Evolutionary conservation across 1,140 invertebrate genomes (phyloP).

Genomic region (Orius laevigatus): DNA sequence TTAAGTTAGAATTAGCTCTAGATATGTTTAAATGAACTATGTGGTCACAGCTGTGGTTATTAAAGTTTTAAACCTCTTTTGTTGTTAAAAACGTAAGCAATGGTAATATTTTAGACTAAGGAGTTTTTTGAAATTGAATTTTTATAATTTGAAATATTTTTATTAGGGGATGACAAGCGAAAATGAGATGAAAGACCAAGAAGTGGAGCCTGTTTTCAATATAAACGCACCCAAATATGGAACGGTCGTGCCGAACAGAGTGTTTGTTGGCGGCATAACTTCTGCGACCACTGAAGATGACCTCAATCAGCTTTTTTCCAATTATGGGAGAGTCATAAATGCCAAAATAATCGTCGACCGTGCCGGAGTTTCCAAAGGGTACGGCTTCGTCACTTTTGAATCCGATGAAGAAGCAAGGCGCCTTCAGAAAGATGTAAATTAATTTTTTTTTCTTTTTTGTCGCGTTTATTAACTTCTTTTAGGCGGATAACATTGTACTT

Average conservation of each 20-base stretch:
- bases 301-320: conserved; percentile 61
- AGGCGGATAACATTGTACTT: conserved; percentile 57
- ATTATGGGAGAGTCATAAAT: conserved; percentile 79
- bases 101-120: too few species aligned
- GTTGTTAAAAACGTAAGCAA: too few species aligned
- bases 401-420: conserved; percentile 74
- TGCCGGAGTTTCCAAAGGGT: conserved; percentile 86
- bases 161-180: too few species aligned
- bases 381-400: conserved; percentile 91
- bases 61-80: too few species aligned
- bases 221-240: conserved; percentile 48
- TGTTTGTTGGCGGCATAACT: conserved; percentile 89
- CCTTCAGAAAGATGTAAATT: conserved; percentile 42
- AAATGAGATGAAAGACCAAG: too few species aligned
- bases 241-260: conserved; percentile 76
- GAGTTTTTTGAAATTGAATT: too few species aligned
- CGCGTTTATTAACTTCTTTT: conserved; percentile 21
- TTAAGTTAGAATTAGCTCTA: too few species aligned
- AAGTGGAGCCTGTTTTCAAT: too few species aligned
- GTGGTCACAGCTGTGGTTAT: too few species aligned
- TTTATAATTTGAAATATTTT: too few species aligned
- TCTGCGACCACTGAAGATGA: conserved; percentile 70
- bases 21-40: too few species aligned
- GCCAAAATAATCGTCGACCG: conserved; percentile 89
- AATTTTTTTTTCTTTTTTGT: conserved; percentile 8